Conservation (phyloP, 2,797 vertebrate genomes). For the Ispidina lecontei region DNA sequence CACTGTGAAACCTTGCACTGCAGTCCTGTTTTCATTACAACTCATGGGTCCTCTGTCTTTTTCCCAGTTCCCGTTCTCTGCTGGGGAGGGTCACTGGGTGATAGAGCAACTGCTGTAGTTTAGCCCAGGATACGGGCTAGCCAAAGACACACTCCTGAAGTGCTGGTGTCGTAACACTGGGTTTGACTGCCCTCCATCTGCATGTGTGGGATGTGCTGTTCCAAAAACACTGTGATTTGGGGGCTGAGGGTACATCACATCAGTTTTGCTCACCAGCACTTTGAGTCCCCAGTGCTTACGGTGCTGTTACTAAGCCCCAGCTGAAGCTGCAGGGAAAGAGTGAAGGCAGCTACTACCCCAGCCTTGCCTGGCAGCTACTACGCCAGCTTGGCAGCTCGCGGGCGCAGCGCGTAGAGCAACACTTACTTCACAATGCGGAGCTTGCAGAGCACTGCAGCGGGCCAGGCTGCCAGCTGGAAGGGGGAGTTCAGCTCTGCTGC, state of each 20-base stretch:
- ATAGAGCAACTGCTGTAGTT: not conserved
- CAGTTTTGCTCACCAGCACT: not conserved
- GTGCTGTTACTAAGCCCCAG: not conserved
- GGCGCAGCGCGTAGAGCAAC: rapidly evolving
- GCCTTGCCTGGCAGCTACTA: not conserved
- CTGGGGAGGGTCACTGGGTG: not conserved
- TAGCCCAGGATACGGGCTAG: not conserved
- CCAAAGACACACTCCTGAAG: not conserved
- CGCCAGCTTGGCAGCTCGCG: not conserved
- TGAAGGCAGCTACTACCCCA: not conserved
- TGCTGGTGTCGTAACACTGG: not conserved
- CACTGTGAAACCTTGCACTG: not conserved
- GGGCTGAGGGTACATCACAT: not conserved
- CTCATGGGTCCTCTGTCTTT: not conserved
- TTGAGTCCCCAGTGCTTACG: not conserved
- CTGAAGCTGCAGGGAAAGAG: not conserved
- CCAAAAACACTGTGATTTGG: not conserved
- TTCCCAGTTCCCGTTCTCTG: not conserved
- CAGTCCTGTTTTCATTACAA: not conserved
- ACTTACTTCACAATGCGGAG: slow-evolving; percentile 87
- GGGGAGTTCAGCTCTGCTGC: slow-evolving; percentile 76
- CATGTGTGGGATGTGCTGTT: not conserved
- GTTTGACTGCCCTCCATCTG: not conserved
- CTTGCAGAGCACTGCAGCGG: slow-evolving; percentile 65
- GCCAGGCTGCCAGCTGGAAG: slow-evolving; percentile 76